Evolutionary conservation across 2,113 vertebrate genomes (phyloP).

Genomic region (Carassius gibelio): DNA sequence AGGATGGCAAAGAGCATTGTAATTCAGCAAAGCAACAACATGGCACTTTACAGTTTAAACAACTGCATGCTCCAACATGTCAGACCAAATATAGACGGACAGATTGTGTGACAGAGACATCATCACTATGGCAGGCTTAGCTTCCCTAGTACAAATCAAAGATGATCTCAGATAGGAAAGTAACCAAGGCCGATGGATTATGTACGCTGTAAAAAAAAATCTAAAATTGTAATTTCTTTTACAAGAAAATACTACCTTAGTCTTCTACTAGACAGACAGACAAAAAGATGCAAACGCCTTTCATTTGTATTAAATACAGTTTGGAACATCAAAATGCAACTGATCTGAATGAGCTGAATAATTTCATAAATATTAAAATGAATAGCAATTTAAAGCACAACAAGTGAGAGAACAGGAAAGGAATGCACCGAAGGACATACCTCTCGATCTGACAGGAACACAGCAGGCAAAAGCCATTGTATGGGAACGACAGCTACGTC

Average conservation of each 20-base stretch:
- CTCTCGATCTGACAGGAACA: conserved; percentile 49
- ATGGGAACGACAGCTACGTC: neutral
- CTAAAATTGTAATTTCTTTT: neutral
- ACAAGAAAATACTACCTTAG: neutral
- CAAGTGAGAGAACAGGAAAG: neutral
- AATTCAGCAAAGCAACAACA: conserved; percentile 37
- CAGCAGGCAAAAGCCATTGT: conserved; percentile 52
- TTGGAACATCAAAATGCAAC: neutral
- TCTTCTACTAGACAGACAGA: neutral
- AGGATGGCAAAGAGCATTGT: neutral
- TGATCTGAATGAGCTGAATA: neutral
- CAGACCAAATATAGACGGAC: conserved; percentile 42
- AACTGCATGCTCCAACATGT: conserved; percentile 20
- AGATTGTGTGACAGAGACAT: conserved; percentile 32
- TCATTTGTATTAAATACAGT: neutral
- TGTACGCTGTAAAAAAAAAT: neutral
- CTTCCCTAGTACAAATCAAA: neutral
- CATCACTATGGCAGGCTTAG: conserved; percentile 24
- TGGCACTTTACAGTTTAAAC: conserved; percentile 19
- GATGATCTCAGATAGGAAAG: neutral
- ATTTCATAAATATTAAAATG: neutral
- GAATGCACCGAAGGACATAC: conserved; percentile 33
- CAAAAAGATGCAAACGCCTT: neutral
- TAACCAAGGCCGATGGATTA: neutral
- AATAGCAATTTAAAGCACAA: neutral